phyloP scores from a whole-genome alignment of 2,888 invertebrate species.

The Amphimallon solstitiale region DNA sequence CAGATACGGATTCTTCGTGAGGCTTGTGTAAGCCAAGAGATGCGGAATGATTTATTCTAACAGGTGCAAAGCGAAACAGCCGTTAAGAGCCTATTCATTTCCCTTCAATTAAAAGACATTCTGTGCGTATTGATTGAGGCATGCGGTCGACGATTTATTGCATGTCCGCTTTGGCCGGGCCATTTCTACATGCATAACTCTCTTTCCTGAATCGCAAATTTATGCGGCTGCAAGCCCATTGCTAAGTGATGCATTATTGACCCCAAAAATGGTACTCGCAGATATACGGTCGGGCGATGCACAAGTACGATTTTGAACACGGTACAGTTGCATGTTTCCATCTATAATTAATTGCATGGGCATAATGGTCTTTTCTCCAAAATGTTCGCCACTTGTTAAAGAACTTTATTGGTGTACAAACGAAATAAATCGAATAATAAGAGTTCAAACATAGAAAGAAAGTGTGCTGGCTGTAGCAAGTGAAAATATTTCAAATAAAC shows the following conservation, averaged over 20 bases:
- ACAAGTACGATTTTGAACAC: conserved; percentile 2
- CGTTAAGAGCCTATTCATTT: conserved; percentile 40
- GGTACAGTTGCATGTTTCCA: conserved; percentile 2
- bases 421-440: too few relatives aligned
- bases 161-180: conserved; percentile 21
- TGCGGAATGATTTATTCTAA: conserved; percentile 40
- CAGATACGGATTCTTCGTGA: conserved; percentile 35
- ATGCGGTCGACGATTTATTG: conserved; percentile 35
- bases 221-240: conserved; percentile 21
- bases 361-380: not conserved
- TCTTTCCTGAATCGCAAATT: conserved; percentile 24
- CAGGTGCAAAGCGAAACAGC: conserved; percentile 38
- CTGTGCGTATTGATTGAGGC: conserved; percentile 38
- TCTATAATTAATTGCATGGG: not conserved
- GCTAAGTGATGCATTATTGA: conserved; percentile 36
- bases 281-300: not conserved
- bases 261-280: conserved; percentile 30
- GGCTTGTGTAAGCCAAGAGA: conserved; percentile 8
- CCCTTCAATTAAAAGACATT: conserved; percentile 39
- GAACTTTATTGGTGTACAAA: too few relatives aligned
- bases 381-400: not conserved
- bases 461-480: too few relatives aligned
- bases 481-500: too few relatives aligned
- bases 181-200: conserved; percentile 28
- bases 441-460: too few relatives aligned